phyloP scores from a whole-genome alignment of 92 coral and sea anemone genomes.

The Palythoa heliodiscus region DNA sequence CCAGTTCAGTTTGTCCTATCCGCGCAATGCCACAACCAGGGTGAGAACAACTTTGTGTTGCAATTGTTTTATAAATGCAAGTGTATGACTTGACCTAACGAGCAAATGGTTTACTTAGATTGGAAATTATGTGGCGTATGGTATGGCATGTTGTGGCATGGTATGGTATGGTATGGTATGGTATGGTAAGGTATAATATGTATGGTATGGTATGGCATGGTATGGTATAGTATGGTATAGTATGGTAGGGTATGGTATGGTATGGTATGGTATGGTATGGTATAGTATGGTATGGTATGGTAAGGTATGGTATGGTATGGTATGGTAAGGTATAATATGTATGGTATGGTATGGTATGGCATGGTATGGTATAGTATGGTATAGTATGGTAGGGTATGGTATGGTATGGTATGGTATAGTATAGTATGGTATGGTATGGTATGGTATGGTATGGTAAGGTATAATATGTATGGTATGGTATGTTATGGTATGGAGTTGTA shows the following conservation, averaged over 20 bases:
- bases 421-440: no score
- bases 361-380: no score
- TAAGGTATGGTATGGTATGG: background rate
- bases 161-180: background rate
- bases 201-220: background rate
- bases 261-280: background rate
- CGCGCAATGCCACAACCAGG: conserved; percentile 16
- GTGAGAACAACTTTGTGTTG: background rate
- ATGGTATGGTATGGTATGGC: background rate
- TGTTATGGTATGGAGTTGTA: no score
- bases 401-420: no score
- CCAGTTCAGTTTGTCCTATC: conserved; percentile 1
- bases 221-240: background rate
- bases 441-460: no score
- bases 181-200: background rate
- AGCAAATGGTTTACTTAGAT: background rate
- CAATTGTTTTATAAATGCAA: background rate
- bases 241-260: background rate
- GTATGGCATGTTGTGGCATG: background rate
- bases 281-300: background rate
- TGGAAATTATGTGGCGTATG: background rate
- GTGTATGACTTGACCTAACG: background rate
- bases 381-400: no score
- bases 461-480: no score
- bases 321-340: background rate